Evolutionary conservation across 92 coral and sea anemone species (phyloP).

Genomic region (Siderastrea siderea): DNA sequence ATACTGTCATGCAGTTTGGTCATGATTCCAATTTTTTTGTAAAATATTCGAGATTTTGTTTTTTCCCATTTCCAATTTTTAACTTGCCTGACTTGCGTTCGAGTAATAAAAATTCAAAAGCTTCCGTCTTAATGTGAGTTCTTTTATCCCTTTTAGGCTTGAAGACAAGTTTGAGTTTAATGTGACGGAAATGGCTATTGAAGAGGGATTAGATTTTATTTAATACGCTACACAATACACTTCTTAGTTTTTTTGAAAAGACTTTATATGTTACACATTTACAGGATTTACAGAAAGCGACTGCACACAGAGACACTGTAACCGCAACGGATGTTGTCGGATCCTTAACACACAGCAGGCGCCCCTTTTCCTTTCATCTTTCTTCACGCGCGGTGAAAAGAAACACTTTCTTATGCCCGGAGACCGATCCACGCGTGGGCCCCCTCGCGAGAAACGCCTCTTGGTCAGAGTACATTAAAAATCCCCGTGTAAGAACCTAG

Average conservation of each 20-base stretch:
- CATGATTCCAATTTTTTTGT: background rate
- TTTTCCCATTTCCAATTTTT: background rate
- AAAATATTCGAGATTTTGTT: background rate
- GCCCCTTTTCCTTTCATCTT: background rate
- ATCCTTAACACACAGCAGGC: background rate
- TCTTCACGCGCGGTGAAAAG: background rate
- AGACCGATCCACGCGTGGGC: too few species aligned
- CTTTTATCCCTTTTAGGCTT: background rate
- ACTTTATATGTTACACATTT: background rate
- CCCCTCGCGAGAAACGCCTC: too few species aligned
- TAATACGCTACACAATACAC: background rate
- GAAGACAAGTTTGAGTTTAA: slow-evolving; percentile 1
- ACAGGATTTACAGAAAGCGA: background rate
- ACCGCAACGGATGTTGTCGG: slow-evolving; percentile 10
- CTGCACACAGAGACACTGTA: background rate
- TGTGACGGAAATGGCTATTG: background rate
- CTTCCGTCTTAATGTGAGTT: background rate
- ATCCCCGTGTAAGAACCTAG: too few species aligned
- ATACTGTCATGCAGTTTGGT: too few species aligned
- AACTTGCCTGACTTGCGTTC: background rate
- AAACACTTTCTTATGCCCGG: too few species aligned
- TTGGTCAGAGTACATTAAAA: too few species aligned
- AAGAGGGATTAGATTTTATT: background rate
- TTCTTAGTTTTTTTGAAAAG: background rate
- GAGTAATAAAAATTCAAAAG: background rate